phyloP scores from a whole-genome alignment of 2,113 vertebrate species.

The Galbula dea region DNA sequence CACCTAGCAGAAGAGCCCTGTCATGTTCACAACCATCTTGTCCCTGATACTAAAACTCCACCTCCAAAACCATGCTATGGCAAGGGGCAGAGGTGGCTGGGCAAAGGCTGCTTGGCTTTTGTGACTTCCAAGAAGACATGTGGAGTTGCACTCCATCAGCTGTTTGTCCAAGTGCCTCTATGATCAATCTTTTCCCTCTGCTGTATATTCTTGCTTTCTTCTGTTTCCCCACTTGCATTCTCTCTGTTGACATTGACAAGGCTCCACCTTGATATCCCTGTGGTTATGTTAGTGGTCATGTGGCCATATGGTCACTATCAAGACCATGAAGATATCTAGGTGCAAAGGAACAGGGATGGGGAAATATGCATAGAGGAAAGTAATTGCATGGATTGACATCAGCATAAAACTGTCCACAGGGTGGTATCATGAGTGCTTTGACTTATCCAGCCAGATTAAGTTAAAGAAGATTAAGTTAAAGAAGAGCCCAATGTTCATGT shows the following conservation, averaged over 20 bases:
- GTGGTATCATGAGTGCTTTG: not conserved
- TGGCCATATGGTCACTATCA: not conserved
- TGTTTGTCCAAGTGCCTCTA: not conserved
- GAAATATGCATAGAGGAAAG: not conserved
- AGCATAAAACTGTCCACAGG: not conserved
- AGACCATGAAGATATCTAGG: not conserved
- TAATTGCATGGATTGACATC: not conserved
- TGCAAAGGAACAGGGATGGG: not conserved
- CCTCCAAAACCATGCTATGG: not conserved
- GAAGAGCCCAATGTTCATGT: not conserved
- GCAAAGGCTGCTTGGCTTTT: not conserved
- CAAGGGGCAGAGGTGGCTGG: not conserved
- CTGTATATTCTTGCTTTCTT: not conserved
- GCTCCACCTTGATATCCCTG: not conserved
- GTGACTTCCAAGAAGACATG: not conserved
- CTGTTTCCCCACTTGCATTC: not conserved
- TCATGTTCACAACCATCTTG: not conserved
- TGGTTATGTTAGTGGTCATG: not conserved
- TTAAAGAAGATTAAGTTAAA: not conserved
- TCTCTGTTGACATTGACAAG: not conserved
- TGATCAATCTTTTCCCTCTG: not conserved
- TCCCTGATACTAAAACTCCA: not conserved
- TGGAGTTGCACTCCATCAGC: accelerated
- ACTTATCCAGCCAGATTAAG: not conserved
- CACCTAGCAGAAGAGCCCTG: not conserved